Evolutionary conservation across 2,797 vertebrate species (phyloP).

Genomic region (Danio jaintianensis): DNA sequence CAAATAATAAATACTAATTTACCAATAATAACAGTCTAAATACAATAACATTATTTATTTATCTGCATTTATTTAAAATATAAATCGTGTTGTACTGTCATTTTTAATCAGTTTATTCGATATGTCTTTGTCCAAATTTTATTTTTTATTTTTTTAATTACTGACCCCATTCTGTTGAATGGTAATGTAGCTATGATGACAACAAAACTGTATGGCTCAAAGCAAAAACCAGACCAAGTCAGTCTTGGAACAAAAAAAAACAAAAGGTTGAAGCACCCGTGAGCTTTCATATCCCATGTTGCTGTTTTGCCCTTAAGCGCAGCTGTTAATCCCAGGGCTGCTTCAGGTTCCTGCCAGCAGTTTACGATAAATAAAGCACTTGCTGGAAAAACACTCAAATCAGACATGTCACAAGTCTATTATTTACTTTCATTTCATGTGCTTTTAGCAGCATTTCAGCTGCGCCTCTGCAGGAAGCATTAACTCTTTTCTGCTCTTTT

Average conservation of each 20-base stretch:
- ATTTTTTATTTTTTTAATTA: too few species aligned
- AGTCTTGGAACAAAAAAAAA: neutral
- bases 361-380: neutral
- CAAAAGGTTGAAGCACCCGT: neutral
- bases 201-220: neutral
- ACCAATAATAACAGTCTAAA: too few species aligned
- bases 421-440: neutral
- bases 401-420: slow-evolving; percentile 1
- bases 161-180: neutral
- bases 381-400: neutral
- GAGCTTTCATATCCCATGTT: neutral
- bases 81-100: neutral
- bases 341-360: neutral
- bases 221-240: neutral
- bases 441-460: slow-evolving; percentile 26
- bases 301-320: slow-evolving; percentile 3
- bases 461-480: neutral
- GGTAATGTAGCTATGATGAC: neutral
- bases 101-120: neutral
- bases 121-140: neutral
- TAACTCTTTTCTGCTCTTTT: neutral
- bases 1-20: too few species aligned
- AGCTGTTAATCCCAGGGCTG: neutral
- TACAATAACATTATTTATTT: too few species aligned
- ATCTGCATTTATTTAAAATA: neutral